A percentile compares a stretch with the other conserved stretches of the same genome.
phyloP scores from a whole-genome alignment of 2,888 invertebrate genomes.

The Entomobrya proxima region DNA sequence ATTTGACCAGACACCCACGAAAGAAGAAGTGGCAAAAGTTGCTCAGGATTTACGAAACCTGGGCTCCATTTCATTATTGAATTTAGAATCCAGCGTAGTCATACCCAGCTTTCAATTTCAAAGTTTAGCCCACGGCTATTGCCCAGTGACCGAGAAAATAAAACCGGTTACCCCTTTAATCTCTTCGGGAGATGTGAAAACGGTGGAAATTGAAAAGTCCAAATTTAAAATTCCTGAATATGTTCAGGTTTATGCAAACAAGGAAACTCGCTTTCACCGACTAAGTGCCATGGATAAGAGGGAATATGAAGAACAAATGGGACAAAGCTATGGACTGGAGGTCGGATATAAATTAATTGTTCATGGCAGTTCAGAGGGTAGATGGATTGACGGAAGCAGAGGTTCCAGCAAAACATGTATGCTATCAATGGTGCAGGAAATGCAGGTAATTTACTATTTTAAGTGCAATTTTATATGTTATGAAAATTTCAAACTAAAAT shows the following conservation, averaged over 20 bases:
- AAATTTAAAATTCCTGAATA: neutral
- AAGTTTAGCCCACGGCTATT: neutral
- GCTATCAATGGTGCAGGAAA: neutral
- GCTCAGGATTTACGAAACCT: too few relatives aligned
- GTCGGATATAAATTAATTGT: neutral
- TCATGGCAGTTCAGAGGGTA: neutral
- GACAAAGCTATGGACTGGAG: neutral
- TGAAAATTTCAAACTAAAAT: too few relatives aligned
- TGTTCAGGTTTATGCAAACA: neutral
- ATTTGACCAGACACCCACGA: too few relatives aligned
- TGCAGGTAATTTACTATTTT: neutral
- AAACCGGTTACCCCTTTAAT: neutral
- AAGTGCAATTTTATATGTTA: too few relatives aligned
- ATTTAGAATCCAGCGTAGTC: too few relatives aligned
- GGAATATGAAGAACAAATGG: neutral
- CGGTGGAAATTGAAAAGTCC: neutral
- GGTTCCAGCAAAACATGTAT: neutral
- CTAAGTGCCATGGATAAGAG: neutral
- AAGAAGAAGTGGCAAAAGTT: too few relatives aligned
- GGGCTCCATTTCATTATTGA: too few relatives aligned
- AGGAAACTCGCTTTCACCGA: neutral
- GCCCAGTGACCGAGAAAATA: constrained; percentile 15
- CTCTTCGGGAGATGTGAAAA: neutral
- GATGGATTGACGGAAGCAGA: neutral
- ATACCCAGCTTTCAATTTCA: too few relatives aligned